A percentile compares a stretch with the other conserved stretches of the same genome.
Evolutionary conservation across 2,888 invertebrate species (phyloP).

Genomic region (Nomada fabriciana): DNA sequence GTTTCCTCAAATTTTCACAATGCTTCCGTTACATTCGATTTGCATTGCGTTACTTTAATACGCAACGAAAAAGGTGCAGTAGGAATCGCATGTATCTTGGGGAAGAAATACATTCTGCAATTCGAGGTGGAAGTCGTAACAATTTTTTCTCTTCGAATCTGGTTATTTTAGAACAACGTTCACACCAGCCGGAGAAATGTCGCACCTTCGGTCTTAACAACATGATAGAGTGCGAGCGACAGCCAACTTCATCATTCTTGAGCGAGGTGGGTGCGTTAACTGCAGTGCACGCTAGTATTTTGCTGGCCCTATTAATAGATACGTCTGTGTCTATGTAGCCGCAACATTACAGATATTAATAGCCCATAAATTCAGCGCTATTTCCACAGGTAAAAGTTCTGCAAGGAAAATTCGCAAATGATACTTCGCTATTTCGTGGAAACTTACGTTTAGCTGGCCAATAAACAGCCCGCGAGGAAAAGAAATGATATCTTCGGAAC

Average conservation of each 20-base stretch:
- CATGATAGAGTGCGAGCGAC: slow-evolving; percentile 66
- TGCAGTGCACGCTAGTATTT: slow-evolving; percentile 63
- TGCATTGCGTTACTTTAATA: background rate
- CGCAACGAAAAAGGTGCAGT: background rate
- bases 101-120: background rate
- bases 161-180: slow-evolving; percentile 56
- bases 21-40: background rate
- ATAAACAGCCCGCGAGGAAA: background rate
- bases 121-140: slow-evolving; percentile 14
- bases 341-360: slow-evolving; percentile 62
- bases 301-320: slow-evolving; percentile 64
- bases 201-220: slow-evolving; percentile 66
- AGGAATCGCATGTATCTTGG: background rate
- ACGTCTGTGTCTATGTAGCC: slow-evolving; percentile 61
- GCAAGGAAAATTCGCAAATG: slow-evolving; percentile 23
- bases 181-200: slow-evolving; percentile 59
- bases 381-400: slow-evolving; percentile 60
- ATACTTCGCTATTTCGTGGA: slow-evolving; percentile 23
- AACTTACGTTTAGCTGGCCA: background rate
- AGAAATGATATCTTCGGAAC: background rate
- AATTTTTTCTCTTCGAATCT: slow-evolving; percentile 26
- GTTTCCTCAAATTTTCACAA: too few relatives aligned
- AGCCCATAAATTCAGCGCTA: slow-evolving; percentile 61
- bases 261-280: slow-evolving; percentile 62
- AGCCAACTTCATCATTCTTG: slow-evolving; percentile 64